Evolutionary conservation across 2,113 vertebrate species (phyloP).

Genomic region (Bubo blakistoni): DNA sequence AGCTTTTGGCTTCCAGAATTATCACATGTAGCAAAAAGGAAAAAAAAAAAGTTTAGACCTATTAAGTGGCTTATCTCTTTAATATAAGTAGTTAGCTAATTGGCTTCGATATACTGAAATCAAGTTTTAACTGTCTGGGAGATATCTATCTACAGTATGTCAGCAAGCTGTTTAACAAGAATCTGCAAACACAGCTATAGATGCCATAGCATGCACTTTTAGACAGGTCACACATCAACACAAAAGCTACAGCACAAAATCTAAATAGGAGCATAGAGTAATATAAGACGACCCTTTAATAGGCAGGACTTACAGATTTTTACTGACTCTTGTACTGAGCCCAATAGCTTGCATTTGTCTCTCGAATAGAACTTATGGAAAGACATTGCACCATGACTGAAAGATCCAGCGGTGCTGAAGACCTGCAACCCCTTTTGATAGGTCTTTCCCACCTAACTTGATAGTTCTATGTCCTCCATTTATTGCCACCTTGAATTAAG

Average conservation of each 20-base stretch:
- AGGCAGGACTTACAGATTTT: background rate
- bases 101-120: background rate
- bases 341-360: background rate
- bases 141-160: background rate
- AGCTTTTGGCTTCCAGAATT: background rate
- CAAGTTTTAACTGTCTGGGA: background rate
- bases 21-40: background rate
- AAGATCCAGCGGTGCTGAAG: background rate
- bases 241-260: background rate
- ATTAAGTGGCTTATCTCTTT: background rate
- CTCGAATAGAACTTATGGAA: background rate
- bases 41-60: background rate
- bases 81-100: background rate
- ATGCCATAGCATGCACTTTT: background rate
- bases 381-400: background rate
- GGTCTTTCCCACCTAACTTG: background rate
- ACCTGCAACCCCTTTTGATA: background rate
- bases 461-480: background rate
- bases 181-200: background rate
- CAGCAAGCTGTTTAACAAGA: background rate
- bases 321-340: background rate
- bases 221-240: background rate
- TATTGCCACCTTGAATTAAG: background rate
- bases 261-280: background rate
- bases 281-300: accelerated